Conservation (phyloP, 2,888 invertebrate species). For the Caenorhabditis imperialis region DNA sequence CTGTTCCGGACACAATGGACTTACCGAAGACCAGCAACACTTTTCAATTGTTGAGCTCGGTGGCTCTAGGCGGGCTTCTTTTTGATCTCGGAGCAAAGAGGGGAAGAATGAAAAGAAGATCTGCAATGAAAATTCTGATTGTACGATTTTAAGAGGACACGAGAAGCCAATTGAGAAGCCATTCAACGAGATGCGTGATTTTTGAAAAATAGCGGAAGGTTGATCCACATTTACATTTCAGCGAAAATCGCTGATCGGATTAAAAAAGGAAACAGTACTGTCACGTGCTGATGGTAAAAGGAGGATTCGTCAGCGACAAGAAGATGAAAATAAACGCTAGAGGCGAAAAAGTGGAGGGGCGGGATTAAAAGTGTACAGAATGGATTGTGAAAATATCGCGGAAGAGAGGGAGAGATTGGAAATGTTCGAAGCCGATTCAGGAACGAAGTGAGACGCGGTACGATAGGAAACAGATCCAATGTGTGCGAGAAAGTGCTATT, state of each 20-base stretch:
- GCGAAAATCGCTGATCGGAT: no score
- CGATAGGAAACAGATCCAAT: no score
- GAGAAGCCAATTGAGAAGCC: slow-evolving; percentile 2
- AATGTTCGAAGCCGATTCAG: background rate
- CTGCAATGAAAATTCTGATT: no score
- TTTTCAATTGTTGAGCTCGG: slow-evolving; percentile 40
- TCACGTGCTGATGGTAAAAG: slow-evolving; percentile 9
- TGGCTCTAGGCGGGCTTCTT: slow-evolving; percentile 15
- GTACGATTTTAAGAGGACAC: no score
- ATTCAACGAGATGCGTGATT: background rate
- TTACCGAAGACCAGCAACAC: slow-evolving; percentile 44
- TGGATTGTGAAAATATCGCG: background rate
- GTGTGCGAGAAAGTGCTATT: no score
- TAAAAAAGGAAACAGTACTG: slow-evolving; percentile 14
- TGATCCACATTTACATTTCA: background rate
- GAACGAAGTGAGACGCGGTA: no score
- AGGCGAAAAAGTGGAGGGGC: background rate
- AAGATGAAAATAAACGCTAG: slow-evolving; percentile 2
- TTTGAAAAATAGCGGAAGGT: slow-evolving; percentile 4
- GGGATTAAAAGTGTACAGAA: slow-evolving; percentile 15
- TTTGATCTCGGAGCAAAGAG: slow-evolving; percentile 1
- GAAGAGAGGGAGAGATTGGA: background rate
- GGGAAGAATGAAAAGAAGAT: background rate
- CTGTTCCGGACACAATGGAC: slow-evolving; percentile 20
- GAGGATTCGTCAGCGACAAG: background rate